These are phyloP conservation scores for Brachypteracias leptosomus DNA, from an alignment of 2,113 vertebrate genomes.

Conservation along the genomic window DNA sequence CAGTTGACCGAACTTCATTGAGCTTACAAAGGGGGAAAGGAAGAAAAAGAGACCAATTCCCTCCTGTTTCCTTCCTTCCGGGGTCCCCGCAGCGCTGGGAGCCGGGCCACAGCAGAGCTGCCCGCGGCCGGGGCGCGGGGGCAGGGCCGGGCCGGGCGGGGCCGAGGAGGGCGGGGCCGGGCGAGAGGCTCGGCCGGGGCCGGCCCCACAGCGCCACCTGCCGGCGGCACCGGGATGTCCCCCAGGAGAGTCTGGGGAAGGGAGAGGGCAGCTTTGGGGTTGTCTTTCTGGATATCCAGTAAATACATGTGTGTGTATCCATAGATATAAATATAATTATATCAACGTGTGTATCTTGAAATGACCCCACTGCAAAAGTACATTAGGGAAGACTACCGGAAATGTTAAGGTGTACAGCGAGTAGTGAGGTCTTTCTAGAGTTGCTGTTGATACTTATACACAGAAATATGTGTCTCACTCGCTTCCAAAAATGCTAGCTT, in stretches of 20 bases:
- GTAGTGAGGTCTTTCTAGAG: background rate
- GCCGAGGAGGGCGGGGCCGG: too few species aligned
- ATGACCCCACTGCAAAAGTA: background rate
- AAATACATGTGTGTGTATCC: rapidly evolving
- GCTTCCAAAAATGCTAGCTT: background rate
- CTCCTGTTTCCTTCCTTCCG: rapidly evolving
- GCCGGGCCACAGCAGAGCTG: background rate
- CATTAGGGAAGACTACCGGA: background rate
- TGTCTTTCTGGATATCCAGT: too few species aligned
- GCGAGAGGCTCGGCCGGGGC: too few species aligned
- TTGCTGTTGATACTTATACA: background rate
- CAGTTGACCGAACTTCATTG: background rate
- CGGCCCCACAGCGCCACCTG: slow-evolving; percentile 19
- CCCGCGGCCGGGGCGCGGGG: background rate
- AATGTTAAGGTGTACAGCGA: rapidly evolving
- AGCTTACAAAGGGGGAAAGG: background rate
- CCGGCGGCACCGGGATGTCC: background rate
- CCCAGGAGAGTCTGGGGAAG: background rate
- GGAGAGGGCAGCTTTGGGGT: rapidly evolving
- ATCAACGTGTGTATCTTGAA: rapidly evolving
- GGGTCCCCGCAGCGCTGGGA: background rate
- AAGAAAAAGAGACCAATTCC: rapidly evolving
- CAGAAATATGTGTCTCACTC: background rate
- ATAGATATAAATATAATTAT: too few species aligned
- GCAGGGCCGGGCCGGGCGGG: too few species aligned